Evolutionary conservation across 2,113 vertebrate genomes (phyloP), one percentile per base, ranked within the genome.

Genomic region (Aptenodytes forsteri): DNA sequence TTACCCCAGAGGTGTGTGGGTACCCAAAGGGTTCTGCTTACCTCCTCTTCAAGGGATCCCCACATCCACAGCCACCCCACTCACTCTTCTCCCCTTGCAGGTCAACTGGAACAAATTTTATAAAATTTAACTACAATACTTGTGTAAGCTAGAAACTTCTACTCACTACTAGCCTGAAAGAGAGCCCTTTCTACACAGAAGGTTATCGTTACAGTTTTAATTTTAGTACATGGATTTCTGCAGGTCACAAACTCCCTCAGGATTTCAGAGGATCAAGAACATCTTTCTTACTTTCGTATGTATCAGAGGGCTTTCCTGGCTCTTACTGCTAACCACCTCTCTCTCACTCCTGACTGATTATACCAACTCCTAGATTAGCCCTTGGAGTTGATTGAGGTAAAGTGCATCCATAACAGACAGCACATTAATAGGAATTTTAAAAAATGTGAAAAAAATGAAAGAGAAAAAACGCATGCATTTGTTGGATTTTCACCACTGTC

Each of bases 1-100:
- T 70, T 66, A 56, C 11, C 7, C 6, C 18, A 70, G n/a, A 76
- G 3, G 2, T 46, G 4, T 62, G 6, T 49, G 27, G 2, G 15
- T 65, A 87, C 12, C 7, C 36, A 52, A 30, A 62, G 7, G 9
- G 15, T 44, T 3, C 3, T 84, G 16, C 38, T 54, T 14, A 75
- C 9, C 5, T 90, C 2, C 7, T 62, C 3, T 81, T 56, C 5
- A 6, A 26, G 18, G 23, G 11, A 29, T 11, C 4, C 5, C 3
- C 19, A 52, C 1, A 8, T 34, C 17, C 1, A 3, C 10, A 94
- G 6, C 10, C 19, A 50, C 3, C 3, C 3, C 7, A 38, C 8
- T 49, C 22, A 44, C 8, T 50, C 21, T n/a, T 67, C 7, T 40
- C 2, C 3, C 7, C 26, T 75, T 67, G 7, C 26, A 47, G 38